phyloP scores from a whole-genome alignment of 2,113 vertebrate genomes.

The Salvelinus fontinalis region DNA sequence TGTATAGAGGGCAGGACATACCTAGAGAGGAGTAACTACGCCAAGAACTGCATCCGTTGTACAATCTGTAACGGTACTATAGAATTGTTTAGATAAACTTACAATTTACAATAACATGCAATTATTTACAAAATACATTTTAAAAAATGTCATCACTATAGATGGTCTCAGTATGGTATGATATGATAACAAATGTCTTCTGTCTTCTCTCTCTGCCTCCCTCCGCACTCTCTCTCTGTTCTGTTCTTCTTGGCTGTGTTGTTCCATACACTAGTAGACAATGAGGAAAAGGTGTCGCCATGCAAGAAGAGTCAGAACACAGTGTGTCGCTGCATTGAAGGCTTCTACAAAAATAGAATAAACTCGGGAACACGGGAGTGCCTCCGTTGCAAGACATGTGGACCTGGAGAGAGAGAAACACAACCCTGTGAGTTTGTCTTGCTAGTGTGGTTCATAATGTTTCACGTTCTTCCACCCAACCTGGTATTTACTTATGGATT shows the following conservation, averaged over 20 bases:
- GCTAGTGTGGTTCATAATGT: background rate
- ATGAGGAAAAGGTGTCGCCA: accelerated
- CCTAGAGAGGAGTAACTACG: constrained; percentile 41
- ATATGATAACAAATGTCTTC: background rate
- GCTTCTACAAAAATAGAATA: constrained; percentile 36
- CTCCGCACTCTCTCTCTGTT: background rate
- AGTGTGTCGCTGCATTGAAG: constrained; percentile 49
- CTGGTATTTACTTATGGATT: too few relatives aligned
- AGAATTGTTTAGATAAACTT: too few relatives aligned
- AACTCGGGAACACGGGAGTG: constrained; percentile 32
- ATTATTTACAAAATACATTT: too few relatives aligned
- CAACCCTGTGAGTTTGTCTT: constrained; percentile 37
- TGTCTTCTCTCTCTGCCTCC: background rate
- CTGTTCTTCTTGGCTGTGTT: background rate
- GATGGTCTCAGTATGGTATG: background rate
- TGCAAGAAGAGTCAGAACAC: constrained; percentile 19
- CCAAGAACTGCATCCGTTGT: constrained; percentile 38
- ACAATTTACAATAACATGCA: too few relatives aligned
- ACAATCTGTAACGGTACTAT: constrained; percentile 29
- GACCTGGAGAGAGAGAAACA: background rate
- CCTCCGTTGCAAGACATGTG: constrained; percentile 35
- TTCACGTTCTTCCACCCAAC: too few relatives aligned
- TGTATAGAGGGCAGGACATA: constrained; percentile 29
- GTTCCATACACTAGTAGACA: background rate
- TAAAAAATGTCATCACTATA: too few relatives aligned